Evolutionary conservation across 1,140 invertebrate genomes (phyloP).

Genomic region (Hermetia illucens): DNA sequence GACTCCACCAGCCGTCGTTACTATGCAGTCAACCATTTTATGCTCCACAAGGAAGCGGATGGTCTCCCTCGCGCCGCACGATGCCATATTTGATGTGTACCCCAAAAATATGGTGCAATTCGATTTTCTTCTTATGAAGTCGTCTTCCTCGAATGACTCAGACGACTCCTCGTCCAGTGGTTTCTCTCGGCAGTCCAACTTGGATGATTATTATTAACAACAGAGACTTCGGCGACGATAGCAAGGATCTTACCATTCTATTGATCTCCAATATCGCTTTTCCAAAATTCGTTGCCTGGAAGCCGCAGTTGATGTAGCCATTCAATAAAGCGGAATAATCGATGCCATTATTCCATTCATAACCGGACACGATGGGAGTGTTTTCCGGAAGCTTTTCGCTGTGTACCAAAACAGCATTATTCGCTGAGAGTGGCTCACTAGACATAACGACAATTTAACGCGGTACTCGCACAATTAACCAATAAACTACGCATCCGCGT

Average conservation of each 20-base stretch:
- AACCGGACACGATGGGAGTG: conserved; percentile 55
- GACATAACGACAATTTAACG: neutral
- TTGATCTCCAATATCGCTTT: conserved; percentile 82
- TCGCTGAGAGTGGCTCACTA: conserved; percentile 36
- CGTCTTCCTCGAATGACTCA: conserved; percentile 58
- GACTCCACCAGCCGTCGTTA: conserved; percentile 94
- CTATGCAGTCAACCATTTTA: conserved; percentile 80
- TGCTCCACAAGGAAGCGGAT: conserved; percentile 83
- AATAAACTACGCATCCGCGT: too few species aligned
- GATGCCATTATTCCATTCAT: conserved; percentile 88
- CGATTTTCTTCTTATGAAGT: conserved; percentile 58
- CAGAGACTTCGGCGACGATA: conserved; percentile 1
- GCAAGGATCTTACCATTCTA: conserved; percentile 58
- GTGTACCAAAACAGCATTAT: conserved; percentile 49
- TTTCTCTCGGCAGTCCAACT: conserved; percentile 41
- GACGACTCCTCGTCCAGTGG: conserved; percentile 47
- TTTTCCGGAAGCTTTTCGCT: conserved; percentile 44
- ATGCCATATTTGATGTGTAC: conserved; percentile 96
- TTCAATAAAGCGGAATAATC: conserved; percentile 75
- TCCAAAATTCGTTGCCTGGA: conserved; percentile 94
- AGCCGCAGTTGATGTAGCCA: conserved; percentile 71
- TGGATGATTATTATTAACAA: conserved; percentile 2
- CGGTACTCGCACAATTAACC: too few species aligned
- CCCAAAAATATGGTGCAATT: conserved; percentile 96
- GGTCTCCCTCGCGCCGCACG: conserved; percentile 84